These are phyloP conservation scores for Cheilosia grossa DNA, from an alignment of 2,888 invertebrate species.

Conservation along the genomic window DNA sequence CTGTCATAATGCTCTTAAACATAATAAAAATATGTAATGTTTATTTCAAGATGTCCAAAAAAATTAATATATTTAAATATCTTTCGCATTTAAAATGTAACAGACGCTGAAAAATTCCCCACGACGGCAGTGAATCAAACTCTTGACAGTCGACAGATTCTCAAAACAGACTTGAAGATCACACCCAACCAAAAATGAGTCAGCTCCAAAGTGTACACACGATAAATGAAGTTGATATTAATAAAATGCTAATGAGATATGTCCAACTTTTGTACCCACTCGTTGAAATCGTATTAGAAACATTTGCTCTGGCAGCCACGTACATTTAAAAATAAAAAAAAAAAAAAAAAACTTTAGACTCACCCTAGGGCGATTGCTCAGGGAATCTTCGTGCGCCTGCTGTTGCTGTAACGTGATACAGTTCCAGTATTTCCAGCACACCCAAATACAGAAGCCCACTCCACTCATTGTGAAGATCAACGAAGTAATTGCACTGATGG, in stretches of 20 bases:
- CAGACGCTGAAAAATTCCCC: no score
- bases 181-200: background rate
- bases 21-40: no score
- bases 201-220: background rate
- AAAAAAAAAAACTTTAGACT: conserved; percentile 7
- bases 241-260: background rate
- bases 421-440: conserved; percentile 83
- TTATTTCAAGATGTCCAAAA: no score
- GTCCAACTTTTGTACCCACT: background rate
- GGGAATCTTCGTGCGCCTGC: conserved; percentile 81
- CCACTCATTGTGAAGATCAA: conserved; percentile 82
- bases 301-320: background rate
- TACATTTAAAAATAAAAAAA: no score
- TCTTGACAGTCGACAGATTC: no score
- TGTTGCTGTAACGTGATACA: conserved; percentile 82
- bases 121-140: no score
- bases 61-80: no score
- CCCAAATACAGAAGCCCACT: conserved; percentile 81
- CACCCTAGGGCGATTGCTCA: conserved; percentile 74
- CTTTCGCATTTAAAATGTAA: no score
- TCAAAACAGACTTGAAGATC: background rate
- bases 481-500: conserved; percentile 81
- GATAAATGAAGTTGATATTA: background rate
- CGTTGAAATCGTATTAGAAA: background rate
- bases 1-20: no score